Evolutionary conservation across 2,113 vertebrate genomes (phyloP), one percentile per base, ranked within the genome.

Genomic region (Burhinus bistriatus): DNA sequence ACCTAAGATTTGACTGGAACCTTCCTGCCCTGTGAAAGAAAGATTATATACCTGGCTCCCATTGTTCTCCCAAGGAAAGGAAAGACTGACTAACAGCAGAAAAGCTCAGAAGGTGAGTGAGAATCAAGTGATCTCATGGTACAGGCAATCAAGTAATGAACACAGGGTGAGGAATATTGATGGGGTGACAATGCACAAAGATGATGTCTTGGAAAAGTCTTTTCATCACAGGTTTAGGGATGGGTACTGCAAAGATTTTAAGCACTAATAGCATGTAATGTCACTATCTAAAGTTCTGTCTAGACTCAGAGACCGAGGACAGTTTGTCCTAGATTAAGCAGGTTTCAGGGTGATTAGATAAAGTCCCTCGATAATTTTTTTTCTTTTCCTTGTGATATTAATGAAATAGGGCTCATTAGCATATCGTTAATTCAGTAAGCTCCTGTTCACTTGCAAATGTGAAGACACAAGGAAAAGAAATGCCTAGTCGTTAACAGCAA

Each of bases 291-390:
- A 82, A 83, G 2, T 95, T 91, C 27, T 94, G 87, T 93, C 72
- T 85, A 89, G 84, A 76, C 59, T 64, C 72, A 52, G 44, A 93
- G 84, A 71, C 36, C 3, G 6, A 80, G 52, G 71, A 52, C 47
- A 79, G 40, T 85, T 94, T 95, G 83, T 84, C 69, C 52, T 71
- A 91, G 81, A 59, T 90, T 79, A 97, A 47, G 17, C n/a, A 49
- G 57, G 44, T 94, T 94, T 91, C 59, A 75, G 29, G 6, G 26
- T 71, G 91, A 96, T 95, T 91, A 96, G 61, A 76, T 68, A 49
- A 92, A 94, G 12, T 66, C 34, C 12, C 6, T 90, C 0, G 1
- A 7, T 66, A 58, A 17, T 40, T 62, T 45, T 42, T 58, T 30
- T 22, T 34, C 3, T 81, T 81, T 76, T 32, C 9, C 49, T 58